Evolutionary conservation across 2,797 vertebrate genomes (phyloP), one percentile per base, ranked within the genome.

Genomic region (Ctenosaura bakeri): DNA sequence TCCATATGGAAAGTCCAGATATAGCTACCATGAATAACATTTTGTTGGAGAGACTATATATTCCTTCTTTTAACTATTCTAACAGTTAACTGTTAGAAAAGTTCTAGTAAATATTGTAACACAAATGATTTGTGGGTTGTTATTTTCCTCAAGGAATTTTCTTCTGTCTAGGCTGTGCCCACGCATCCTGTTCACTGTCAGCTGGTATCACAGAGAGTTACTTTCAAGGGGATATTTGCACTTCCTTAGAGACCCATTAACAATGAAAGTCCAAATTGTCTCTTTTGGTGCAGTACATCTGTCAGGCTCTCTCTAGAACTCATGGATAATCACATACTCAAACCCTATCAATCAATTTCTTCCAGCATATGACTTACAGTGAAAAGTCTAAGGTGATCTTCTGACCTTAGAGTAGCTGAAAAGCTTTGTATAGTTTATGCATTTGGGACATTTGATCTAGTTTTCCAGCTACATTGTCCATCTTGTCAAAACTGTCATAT

Each of bases 241-340:
- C 83, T 95, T 90, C 85, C 92, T 93, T 84, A 73, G 91, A 95
- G 95, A 92, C 88, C 86, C 92, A 81, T 95, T 94, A 92, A 83
- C 90, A 95, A 93, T 83, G 74, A 78, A 91, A 56, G 95, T 95
- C 89, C 85, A 93, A 90, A 94, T 84, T 92, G 92, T 83, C 85
- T 94, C 46, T 62, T 22, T 91, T 84, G 14, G 83, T 84, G 76
- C 50, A 29, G 56, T 92, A 54, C 54, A 29, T 92, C 81, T 93
- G 80, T 50, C 83, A 91, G 90, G 24, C 76, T 88, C 83, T 89
- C 76, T 93, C 86, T 86, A 91, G 88, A 91, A 94, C 86, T 83
- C 76, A 92, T 83, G 90, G 89, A 90, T 86, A 89, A 86, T 69
- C 26, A 69, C 54, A 88, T 50, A 6, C 89, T 91, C 88, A 91